Base-by-base conservation (phyloP, 2,113 vertebrate genomes). In the Sceloporus tristichus region DNA sequence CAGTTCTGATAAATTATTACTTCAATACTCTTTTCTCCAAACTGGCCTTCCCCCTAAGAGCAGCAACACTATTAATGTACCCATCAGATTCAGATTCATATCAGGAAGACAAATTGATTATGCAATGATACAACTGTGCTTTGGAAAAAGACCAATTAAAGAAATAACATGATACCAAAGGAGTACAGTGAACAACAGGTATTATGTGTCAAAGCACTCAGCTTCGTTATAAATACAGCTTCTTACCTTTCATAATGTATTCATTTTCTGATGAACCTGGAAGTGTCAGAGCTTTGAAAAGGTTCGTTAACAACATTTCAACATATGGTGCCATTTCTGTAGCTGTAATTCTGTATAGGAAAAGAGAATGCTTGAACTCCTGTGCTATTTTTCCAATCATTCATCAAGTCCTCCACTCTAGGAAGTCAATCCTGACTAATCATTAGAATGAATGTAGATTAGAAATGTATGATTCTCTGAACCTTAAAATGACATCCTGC, bases 201-300 rank as follows among this genome's bases (percentile, higher is more conserved):
- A 10, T 54, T 25, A 34, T 54, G 10, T 73, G 5, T 56, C 6
- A 34, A 5, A 53, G 29, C 53, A 73, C 23, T 56, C 48, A 5
- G 27, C 8, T 56, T 29, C 59, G 9, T 71, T 71, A 29, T 10
- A 71, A 71, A 29, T 54, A 38, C 11, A 78, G 23, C 18, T 0
- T 89, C 93, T 95, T 96, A 99, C 99, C 99, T 98, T 99, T 99
- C 99, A 99, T 99, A 90, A 99, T 98, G 94, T 99, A 99, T 89
- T 99, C 99, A 89, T 99, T 99, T 96, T 99, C 99, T 89, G 98
- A 98, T 19, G 99, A 99, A 80, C 98, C 98, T 92, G 98, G 99
- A 92, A 98, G 97, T 0, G 98, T 96, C 90, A 99, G 96, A 0
- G 98, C 97, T 96, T 99, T 99, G 95, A 99, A 99, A 94, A 99